A percentile compares a stretch with the other conserved stretches of the same genome.
Conservation (phyloP, 2,113 vertebrate genomes). For the Pluvialis apricaria region DNA sequence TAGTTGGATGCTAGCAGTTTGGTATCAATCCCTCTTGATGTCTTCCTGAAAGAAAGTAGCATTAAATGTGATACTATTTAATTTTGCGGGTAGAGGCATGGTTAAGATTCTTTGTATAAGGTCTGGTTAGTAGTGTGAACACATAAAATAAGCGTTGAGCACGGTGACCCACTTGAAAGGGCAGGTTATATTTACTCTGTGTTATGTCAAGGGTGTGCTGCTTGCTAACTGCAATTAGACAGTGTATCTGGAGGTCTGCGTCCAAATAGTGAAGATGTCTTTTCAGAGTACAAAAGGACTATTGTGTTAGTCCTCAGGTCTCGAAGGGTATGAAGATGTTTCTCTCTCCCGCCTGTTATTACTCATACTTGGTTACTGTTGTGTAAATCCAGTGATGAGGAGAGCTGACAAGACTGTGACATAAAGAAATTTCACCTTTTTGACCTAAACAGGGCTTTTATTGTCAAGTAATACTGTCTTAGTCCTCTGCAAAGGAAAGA, state of each 20-base stretch:
- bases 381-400: slow-evolving; percentile 42
- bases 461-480: not conserved
- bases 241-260: slow-evolving; percentile 2
- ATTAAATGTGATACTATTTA: not conserved
- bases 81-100: not conserved
- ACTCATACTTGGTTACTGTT: slow-evolving; percentile 41
- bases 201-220: slow-evolving; percentile 41
- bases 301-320: slow-evolving; percentile 21
- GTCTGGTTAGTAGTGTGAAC: not conserved
- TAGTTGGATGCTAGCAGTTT: not conserved
- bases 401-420: slow-evolving; percentile 35
- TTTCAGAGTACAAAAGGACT: slow-evolving; percentile 47
- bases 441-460: slow-evolving; percentile 25
- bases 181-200: slow-evolving; percentile 50
- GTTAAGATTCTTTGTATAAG: not conserved
- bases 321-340: not conserved
- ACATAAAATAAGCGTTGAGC: not conserved
- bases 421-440: slow-evolving; percentile 38
- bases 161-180: slow-evolving; percentile 26
- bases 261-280: slow-evolving; percentile 7
- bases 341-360: slow-evolving; percentile 8
- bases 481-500: slow-evolving; percentile 13
- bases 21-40: not conserved
- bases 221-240: slow-evolving; percentile 44
- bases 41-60: not conserved